Base-by-base conservation (phyloP, 2,888 invertebrate species). In the Gastrophysa polygoni region DNA sequence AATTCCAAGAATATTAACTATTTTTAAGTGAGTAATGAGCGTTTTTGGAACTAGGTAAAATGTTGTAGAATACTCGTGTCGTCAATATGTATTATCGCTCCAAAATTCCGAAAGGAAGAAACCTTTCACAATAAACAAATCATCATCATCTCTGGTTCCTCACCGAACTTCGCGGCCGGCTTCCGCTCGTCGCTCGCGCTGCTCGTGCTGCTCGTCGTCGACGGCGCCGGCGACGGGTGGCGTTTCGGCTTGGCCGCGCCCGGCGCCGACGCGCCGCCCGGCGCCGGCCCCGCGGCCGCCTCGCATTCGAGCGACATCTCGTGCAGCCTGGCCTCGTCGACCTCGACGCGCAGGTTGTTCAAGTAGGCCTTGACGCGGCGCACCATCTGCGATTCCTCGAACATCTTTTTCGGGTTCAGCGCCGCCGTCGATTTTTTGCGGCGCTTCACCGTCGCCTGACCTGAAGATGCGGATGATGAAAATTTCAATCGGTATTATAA, bases 381-480 rank as follows among this genome's bases (percentile, higher is more conserved):
- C 59, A 97, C 96, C 98, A 98, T 98, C 83, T 98, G 96, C 28
- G 98, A 96, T 84, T 98, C 97, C 82, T 98, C 98, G 81, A 96
- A 98, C 96, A 98, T 97, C 82, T 96, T 97, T 83, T 97, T 97
- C 55, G 95, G 94, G 82, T 98, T 97, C 1, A 95, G 95, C 3
- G 94, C 92, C 24, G 95, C 91, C 28, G 92, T 88, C 0, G 95
- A 91, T 79, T 95, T 93, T 82, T 95, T 95, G 71, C 95, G 87
- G 71, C 95, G 84, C 78, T 95, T 96, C 0, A 95, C 94, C 1
- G 95, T 95, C 0, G 94, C 91, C 75, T 91, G 91, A 6, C 91
- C 91, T 83, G 17, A 38, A 58, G 43, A 24, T 24, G n/a, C 24
- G 24, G 7, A 5, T 7, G 24, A 14, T 34, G n/a, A n/a, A n/a